Percentiles rank a stretch among this genome's conserved stretches.
These are phyloP conservation scores for Anthoscopus minutus DNA, from an alignment of 2,113 vertebrate genomes.

Conservation along the genomic window DNA sequence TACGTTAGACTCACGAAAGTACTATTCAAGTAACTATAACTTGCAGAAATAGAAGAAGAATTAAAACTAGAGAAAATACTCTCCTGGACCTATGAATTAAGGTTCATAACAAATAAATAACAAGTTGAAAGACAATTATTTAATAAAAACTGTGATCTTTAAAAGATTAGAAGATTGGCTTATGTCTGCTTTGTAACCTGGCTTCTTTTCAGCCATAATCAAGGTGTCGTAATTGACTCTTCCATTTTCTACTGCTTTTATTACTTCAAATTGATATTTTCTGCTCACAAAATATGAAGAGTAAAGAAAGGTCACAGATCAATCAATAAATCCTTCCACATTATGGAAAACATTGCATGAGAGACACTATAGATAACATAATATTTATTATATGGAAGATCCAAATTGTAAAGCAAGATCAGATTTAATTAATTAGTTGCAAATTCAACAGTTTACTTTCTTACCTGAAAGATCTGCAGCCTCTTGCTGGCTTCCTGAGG, in stretches of 20 bases:
- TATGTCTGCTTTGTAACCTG: background rate
- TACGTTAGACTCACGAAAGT: background rate
- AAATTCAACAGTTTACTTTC: background rate
- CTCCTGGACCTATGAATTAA: background rate
- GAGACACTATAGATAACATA: background rate
- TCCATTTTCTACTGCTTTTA: background rate
- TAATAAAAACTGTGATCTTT: background rate
- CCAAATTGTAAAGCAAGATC: background rate
- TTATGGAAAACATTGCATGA: background rate
- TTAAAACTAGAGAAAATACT: background rate
- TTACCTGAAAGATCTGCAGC: conserved; percentile 79
- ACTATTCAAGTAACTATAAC: background rate
- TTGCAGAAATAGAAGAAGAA: background rate
- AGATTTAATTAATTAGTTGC: background rate
- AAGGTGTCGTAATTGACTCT: background rate
- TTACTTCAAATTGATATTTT: background rate
- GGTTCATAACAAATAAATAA: background rate
- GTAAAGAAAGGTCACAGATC: background rate
- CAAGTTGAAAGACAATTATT: background rate
- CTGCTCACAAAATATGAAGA: background rate
- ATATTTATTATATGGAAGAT: background rate
- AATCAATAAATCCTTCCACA: background rate
- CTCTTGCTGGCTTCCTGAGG: conserved; percentile 82
- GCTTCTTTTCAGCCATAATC: background rate
- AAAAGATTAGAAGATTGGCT: background rate